Evolutionary conservation across 2,888 invertebrate genomes (phyloP).

Genomic region (Drosophila birchii): DNA sequence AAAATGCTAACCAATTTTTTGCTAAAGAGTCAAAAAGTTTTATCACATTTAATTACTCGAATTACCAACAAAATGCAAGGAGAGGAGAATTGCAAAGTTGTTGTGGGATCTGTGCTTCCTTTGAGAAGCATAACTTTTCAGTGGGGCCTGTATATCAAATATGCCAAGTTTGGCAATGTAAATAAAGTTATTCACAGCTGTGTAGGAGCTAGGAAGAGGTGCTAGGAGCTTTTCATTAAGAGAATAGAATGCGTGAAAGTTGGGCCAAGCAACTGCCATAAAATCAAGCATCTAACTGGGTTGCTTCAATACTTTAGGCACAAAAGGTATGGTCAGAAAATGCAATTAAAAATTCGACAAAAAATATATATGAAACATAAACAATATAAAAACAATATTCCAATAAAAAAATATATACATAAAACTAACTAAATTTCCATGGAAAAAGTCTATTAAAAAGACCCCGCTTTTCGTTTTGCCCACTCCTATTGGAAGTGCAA

Average conservation of each 20-base stretch:
- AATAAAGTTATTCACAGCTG: constrained; percentile 23
- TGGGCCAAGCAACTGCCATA: constrained; percentile 2
- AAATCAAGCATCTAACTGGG: constrained; percentile 15
- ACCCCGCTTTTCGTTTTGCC: neutral
- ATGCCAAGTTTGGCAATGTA: constrained; percentile 24
- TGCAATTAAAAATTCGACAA: neutral
- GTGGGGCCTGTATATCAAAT: constrained; percentile 15
- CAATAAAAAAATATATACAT: too few species aligned
- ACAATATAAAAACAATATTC: too few species aligned
- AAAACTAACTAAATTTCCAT: neutral
- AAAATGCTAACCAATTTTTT: neutral
- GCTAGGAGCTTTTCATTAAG: constrained; percentile 15
- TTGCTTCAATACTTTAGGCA: constrained; percentile 2
- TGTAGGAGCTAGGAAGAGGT: neutral
- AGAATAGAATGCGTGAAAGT: constrained; percentile 28
- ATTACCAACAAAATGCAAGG: constrained; percentile 5
- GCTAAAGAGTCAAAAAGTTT: neutral
- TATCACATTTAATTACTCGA: constrained; percentile 13
- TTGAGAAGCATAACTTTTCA: constrained; percentile 23
- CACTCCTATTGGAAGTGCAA: neutral
- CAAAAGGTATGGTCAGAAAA: neutral
- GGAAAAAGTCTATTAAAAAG: neutral
- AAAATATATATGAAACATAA: neutral
- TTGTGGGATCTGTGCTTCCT: neutral
- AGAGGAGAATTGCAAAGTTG: neutral